These are phyloP conservation scores for Sapajus apella DNA, from an alignment of 2,113 vertebrate genomes.

Conservation along the genomic window DNA sequence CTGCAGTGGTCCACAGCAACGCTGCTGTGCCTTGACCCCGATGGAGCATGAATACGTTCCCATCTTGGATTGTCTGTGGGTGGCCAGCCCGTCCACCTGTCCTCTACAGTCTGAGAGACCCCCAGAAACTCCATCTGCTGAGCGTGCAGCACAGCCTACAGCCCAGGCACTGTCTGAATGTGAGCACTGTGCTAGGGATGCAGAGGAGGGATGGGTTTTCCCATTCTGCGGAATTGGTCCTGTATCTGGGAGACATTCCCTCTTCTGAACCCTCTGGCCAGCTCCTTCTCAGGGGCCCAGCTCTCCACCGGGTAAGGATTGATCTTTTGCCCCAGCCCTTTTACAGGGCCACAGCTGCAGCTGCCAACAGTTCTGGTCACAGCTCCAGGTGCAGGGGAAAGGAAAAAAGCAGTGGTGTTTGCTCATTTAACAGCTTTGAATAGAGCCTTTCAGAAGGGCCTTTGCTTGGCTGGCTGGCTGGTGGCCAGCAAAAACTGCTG, in stretches of 20 bases:
- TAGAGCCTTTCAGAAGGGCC: conserved; percentile 75
- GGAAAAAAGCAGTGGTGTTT: conserved; percentile 57
- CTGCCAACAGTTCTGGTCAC: conserved; percentile 54
- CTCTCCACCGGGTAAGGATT: neutral
- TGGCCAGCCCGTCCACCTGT: neutral
- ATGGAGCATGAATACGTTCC: neutral
- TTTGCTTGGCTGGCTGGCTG: conserved; percentile 29
- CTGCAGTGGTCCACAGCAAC: neutral
- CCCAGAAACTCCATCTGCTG: neutral
- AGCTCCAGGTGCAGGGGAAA: conserved; percentile 64
- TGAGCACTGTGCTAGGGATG: neutral
- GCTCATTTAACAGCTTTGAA: conserved; percentile 61
- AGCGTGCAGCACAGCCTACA: neutral
- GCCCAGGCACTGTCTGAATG: neutral
- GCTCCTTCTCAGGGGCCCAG: neutral
- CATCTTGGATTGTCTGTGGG: neutral
- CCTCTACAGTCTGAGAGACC: neutral
- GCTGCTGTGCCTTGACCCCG: neutral
- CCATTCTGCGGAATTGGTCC: neutral
- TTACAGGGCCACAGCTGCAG: neutral
- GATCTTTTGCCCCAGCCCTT: neutral
- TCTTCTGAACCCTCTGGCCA: neutral
- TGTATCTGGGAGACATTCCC: neutral
- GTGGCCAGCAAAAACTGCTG: neutral
- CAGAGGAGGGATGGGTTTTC: neutral